These are phyloP conservation scores for Dasysyrphus albostriatus DNA, from an alignment of 2,888 invertebrate genomes.

Conservation along the genomic window DNA sequence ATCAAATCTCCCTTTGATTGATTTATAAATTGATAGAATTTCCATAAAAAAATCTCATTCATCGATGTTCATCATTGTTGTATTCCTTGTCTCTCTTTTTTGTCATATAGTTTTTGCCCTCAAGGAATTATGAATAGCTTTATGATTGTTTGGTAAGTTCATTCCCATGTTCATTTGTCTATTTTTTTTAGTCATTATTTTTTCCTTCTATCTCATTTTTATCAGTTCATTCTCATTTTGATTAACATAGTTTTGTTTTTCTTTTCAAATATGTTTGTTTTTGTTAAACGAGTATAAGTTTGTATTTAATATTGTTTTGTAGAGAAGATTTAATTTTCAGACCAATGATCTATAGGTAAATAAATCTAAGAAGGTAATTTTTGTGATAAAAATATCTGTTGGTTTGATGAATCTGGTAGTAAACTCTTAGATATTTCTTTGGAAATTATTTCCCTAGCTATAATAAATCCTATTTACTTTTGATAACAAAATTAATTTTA, in stretches of 20 bases:
- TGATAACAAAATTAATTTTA: background rate
- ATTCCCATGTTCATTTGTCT: conserved; percentile 60
- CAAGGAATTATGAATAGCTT: conserved; percentile 95
- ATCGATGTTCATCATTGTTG: conserved; percentile 77
- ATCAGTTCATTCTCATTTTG: conserved; percentile 61
- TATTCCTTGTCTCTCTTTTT: conserved; percentile 78
- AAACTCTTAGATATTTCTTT: background rate
- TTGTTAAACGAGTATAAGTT: background rate
- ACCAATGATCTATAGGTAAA: background rate
- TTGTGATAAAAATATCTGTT: background rate
- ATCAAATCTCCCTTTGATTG: conserved; percentile 45
- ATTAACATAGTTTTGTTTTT: conserved; percentile 25
- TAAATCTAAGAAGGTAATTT: background rate
- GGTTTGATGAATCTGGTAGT: conserved; percentile 5
- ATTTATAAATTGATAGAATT: conserved; percentile 62
- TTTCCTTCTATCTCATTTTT: conserved; percentile 40
- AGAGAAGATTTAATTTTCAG: conserved; percentile 10
- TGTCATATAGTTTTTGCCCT: conserved; percentile 89
- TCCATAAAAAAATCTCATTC: conserved; percentile 66
- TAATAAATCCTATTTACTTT: background rate
- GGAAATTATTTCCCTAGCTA: background rate
- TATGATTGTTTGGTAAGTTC: conserved; percentile 94
- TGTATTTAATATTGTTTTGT: background rate
- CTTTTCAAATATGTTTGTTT: background rate
- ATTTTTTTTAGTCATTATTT: conserved; percentile 44